Percentiles rank a stretch among this genome's conserved stretches.
Conservation (phyloP, 2,888 invertebrate species). For the Drosophila cognata region DNA sequence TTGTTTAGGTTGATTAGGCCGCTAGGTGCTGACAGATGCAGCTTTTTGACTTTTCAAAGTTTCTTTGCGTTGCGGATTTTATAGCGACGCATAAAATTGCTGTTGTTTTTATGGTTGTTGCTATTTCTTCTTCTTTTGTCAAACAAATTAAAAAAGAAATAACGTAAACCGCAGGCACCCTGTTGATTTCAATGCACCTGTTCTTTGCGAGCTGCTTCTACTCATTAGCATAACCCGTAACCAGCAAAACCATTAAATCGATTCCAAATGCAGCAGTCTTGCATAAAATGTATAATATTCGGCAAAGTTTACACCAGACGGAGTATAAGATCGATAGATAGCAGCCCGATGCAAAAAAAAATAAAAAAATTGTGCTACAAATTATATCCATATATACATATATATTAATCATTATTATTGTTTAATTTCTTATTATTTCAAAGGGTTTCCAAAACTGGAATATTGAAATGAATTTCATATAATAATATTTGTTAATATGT, state of each 20-base stretch:
- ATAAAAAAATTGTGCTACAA: not conserved
- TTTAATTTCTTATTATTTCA: not conserved
- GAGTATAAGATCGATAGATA: not conserved
- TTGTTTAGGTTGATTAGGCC: conserved; percentile 56
- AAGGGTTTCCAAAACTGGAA: not conserved
- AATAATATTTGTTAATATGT: not conserved
- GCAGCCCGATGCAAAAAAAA: not conserved
- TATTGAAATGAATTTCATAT: not conserved
- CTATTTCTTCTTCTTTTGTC: conserved; percentile 13
- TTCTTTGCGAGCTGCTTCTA: conserved; percentile 9
- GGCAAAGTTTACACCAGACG: not conserved
- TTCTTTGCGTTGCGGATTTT: conserved; percentile 16
- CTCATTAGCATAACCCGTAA: conserved; percentile 45
- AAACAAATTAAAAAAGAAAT: conserved; percentile 15
- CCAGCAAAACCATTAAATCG: conserved; percentile 21
- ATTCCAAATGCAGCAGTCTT: conserved; percentile 6
- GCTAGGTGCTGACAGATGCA: conserved; percentile 59
- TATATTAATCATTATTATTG: not conserved
- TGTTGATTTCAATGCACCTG: conserved; percentile 33
- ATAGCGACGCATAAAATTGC: conserved; percentile 29
- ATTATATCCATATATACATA: not conserved
- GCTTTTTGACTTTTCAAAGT: conserved; percentile 39
- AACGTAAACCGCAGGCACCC: not conserved
- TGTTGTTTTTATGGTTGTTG: conserved; percentile 8
- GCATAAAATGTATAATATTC: conserved; percentile 18